Evolutionary conservation across 2,888 invertebrate species (phyloP), one percentile per base, ranked within the genome.

Genomic region (Phortica magna): DNA sequence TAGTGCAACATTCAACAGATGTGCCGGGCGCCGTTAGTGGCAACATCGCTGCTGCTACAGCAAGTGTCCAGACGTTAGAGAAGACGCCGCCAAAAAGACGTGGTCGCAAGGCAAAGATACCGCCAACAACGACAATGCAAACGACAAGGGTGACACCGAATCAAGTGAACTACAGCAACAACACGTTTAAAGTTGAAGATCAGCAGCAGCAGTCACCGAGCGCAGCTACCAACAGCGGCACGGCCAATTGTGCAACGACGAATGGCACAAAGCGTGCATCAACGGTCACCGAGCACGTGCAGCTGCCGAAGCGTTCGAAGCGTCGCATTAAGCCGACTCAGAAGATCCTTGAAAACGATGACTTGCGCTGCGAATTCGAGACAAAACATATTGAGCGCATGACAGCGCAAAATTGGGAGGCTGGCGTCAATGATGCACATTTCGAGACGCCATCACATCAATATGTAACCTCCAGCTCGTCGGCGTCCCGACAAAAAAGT

Each of bases 301-400:
- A 79, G 68, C 73, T 83, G 71, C 91, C 91, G 0, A 91, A 93
- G 84, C 91, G 94, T 74, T 90, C 93, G 22, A 92, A 93, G 75
- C 92, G 95, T 5, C 93, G 94, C 75, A 93, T 95, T 74, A 95
- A 95, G 88, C 94, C 95, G 7, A 95, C 95, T 3, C 93, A 94
- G 7, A 95, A 95, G 90, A 93, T 95, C 67, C 91, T 95, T 39
- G 95, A 94, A 31, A 95, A 95, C 87, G 93, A 95, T 83, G 95
- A 94, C 83, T 83, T 94, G 65, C 92, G 93, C 73, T 93, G 94
- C 76, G 94, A 94, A 7, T 91, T 93, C 43, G 94, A 94, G 83
- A 93, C 93, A 7, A 93, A 93, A 83, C 94, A 93, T 80, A 94
- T 93, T 86, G 93, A 93, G 2, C 91, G 94, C 1, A 91, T 94